Evolutionary conservation across 2,888 invertebrate species (phyloP), one percentile per base, ranked within the genome.

Genomic region (Proisotoma minuta): DNA sequence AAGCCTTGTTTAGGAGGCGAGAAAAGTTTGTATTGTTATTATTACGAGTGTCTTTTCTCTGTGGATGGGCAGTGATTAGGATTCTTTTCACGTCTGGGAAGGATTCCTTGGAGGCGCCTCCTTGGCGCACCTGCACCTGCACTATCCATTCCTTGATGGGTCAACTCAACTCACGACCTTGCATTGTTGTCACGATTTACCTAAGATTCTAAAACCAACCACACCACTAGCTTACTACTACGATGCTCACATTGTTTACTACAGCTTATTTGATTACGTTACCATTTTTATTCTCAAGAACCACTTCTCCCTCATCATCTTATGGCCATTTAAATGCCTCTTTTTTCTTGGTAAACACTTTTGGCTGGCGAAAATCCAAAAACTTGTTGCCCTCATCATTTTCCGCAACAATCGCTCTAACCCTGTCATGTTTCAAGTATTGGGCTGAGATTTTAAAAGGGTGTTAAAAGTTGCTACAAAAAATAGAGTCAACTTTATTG

Each of bases 111-210:
- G 49, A 57, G 66, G 66, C 66, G 66, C 60, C 66, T 28, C 50
- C 28, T 18, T 52, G 63, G 47, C 63, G 60, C 34, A 49, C 60
- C 39, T 63, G 54, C 66, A 66, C 66, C 66, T 66, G 66, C 62
- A 66, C 63, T 52, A 63, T 62, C 60, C 52, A 60, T 61, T 65
- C 60, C 59, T 65, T 54, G 59, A 65, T 59, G 62, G 66, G 66
- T 63, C 61, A 62, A 62, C 62, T 65, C 65, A 65, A 62, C 66
- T 66, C 62, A 63, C 66, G 66, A 63, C 66, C 66, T 66, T 66
- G 66, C 62, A 63, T 66, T 62, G 60, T 62, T 60, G 60, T 66
- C 65, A 65, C 62, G 62, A 62, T 43, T 63, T 39, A 40, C 53
- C 18, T 43, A 43, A 43, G 18, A 18, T 20, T 20, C 5, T 34